phyloP scores from a whole-genome alignment of 2,888 invertebrate species.

The Chloroclystis v-ata region DNA sequence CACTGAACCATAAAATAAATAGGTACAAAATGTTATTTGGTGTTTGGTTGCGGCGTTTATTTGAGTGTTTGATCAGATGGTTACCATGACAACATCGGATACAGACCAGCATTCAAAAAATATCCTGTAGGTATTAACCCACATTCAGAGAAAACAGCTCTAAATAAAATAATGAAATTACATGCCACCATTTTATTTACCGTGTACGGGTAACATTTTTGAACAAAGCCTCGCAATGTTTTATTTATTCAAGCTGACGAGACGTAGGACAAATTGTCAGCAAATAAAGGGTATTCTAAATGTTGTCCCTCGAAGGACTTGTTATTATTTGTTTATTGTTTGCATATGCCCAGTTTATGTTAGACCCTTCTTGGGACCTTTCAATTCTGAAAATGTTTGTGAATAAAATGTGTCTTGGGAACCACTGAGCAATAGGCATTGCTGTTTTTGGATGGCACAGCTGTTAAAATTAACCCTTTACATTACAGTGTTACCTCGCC shows the following conservation, averaged over 20 bases:
- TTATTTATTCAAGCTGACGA: conserved; percentile 11
- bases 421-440: too few relatives aligned
- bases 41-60: neutral
- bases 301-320: conserved; percentile 51
- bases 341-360: conserved; percentile 60
- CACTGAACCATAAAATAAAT: too few relatives aligned
- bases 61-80: neutral
- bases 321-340: conserved; percentile 66
- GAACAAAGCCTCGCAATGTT: conserved; percentile 11
- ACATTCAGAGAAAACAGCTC: neutral
- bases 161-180: conserved; percentile 15
- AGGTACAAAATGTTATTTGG: too few relatives aligned
- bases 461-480: too few relatives aligned
- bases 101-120: too few relatives aligned
- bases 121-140: neutral
- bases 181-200: neutral
- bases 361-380: conserved; percentile 36
- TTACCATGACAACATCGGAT: too few relatives aligned
- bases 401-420: conserved; percentile 22
- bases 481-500: too few relatives aligned
- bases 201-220: conserved; percentile 11
- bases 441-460: too few relatives aligned
- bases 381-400: conserved; percentile 13
- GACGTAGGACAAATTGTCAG: conserved; percentile 38
- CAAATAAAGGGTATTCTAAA: conserved; percentile 48